A percentile compares a stretch with the other conserved stretches of the same genome.
Evolutionary conservation across 2,888 invertebrate genomes (phyloP).

Genomic region (Sesia bembeciformis): DNA sequence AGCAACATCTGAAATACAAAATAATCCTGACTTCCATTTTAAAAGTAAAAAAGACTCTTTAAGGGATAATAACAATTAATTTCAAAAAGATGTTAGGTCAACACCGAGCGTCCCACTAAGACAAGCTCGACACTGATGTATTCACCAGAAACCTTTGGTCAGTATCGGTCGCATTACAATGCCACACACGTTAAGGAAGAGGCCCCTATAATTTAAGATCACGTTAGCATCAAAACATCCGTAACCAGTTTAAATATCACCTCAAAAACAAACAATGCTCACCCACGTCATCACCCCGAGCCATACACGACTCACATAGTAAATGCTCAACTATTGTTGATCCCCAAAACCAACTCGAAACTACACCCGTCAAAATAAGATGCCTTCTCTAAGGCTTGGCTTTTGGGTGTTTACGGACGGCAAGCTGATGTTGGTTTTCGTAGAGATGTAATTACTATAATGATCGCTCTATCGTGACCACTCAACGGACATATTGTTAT

Average conservation of each 20-base stretch:
- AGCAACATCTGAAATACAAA: too few species aligned
- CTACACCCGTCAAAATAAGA: conserved; percentile 8
- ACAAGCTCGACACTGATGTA: too few species aligned
- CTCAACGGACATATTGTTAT: conserved; percentile 55
- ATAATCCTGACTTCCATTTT: too few species aligned
- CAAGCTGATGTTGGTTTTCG: conserved; percentile 28
- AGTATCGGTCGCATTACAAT: conserved; percentile 13
- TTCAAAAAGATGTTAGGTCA: too few species aligned
- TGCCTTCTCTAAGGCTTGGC: background rate
- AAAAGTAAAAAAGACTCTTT: too few species aligned
- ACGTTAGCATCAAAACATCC: conserved; percentile 28
- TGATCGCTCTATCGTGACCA: conserved; percentile 57
- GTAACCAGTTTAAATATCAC: conserved; percentile 41
- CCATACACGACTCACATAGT: conserved; percentile 52
- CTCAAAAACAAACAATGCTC: conserved; percentile 55
- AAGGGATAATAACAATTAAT: too few species aligned
- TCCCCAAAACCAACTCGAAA: conserved; percentile 29
- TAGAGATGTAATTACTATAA: conserved; percentile 59
- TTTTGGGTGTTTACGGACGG: conserved; percentile 10
- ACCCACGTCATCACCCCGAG: conserved; percentile 50
- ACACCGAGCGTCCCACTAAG: too few species aligned
- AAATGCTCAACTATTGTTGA: conserved; percentile 58
- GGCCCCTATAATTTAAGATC: conserved; percentile 37
- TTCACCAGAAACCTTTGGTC: too few species aligned
- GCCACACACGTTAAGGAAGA: conserved; percentile 35